These are phyloP conservation scores for Lacanobia wlatinum DNA, from an alignment of 2,888 invertebrate genomes.

Conservation along the genomic window DNA sequence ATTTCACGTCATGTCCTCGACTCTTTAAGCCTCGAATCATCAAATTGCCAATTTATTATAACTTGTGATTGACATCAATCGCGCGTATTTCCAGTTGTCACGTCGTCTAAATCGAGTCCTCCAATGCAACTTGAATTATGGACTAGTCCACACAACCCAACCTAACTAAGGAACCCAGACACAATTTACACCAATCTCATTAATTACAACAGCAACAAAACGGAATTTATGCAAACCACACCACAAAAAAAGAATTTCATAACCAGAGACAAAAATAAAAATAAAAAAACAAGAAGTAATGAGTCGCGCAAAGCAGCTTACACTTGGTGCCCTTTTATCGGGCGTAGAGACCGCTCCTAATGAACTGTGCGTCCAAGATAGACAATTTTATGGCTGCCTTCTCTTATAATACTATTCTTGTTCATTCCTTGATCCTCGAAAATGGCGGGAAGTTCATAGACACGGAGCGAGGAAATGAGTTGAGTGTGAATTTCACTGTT, in stretches of 20 bases:
- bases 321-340: conserved; percentile 69
- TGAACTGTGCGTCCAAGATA: conserved; percentile 77
- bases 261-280: conserved; percentile 52
- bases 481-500: conserved; percentile 11
- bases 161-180: not conserved
- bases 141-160: not conserved
- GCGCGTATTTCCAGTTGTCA: no score
- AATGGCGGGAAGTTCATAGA: conserved; percentile 24
- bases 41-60: not conserved
- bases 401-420: conserved; percentile 41
- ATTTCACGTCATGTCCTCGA: no score
- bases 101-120: not conserved
- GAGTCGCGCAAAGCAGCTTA: conserved; percentile 73
- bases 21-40: not conserved
- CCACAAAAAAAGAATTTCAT: conserved; percentile 55
- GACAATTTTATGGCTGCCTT: conserved; percentile 75
- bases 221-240: conserved; percentile 43
- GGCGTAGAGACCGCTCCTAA: conserved; percentile 70
- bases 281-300: conserved; percentile 66
- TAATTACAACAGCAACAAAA: conserved; percentile 47
- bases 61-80: not conserved
- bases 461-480: conserved; percentile 16
- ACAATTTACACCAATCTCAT: conserved; percentile 24
- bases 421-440: conserved; percentile 45
- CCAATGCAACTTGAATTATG: not conserved